Evolutionary conservation across 1,140 invertebrate genomes (phyloP).

Genomic region (Conus betulinus): DNA sequence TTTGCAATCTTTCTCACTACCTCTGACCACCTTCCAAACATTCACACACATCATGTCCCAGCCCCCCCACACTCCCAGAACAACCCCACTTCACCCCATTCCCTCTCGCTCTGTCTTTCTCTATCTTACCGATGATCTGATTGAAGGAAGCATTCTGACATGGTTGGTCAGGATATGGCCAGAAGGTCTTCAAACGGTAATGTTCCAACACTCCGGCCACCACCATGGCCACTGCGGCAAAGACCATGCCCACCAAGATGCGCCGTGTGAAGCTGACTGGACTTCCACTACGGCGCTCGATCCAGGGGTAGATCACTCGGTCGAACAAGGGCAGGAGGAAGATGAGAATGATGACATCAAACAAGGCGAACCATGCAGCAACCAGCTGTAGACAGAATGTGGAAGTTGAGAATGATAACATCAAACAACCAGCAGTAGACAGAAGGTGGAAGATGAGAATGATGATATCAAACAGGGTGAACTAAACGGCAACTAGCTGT

Average conservation of each 20-base stretch:
- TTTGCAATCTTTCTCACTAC: too few relatives aligned
- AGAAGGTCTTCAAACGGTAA: constrained; percentile 59
- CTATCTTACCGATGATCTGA: constrained; percentile 59
- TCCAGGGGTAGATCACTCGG: constrained; percentile 74
- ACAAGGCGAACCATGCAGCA: constrained; percentile 77
- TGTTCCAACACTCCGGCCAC: constrained; percentile 74
- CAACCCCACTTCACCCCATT: too few relatives aligned
- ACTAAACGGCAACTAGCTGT: too few relatives aligned
- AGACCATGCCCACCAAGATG: constrained; percentile 76
- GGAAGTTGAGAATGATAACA: too few relatives aligned
- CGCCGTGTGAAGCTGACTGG: constrained; percentile 60
- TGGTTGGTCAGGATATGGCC: constrained; percentile 39
- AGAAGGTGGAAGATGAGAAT: constrained; percentile 73
- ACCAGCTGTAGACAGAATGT: constrained; percentile 59
- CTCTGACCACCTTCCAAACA: too few relatives aligned
- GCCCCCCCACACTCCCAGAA: too few relatives aligned
- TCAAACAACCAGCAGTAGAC: too few relatives aligned
- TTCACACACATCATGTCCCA: too few relatives aligned
- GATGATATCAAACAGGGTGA: constrained; percentile 36
- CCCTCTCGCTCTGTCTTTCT: too few relatives aligned
- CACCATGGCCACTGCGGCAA: constrained; percentile 74
- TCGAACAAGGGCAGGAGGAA: constrained; percentile 77
- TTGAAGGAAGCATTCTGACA: constrained; percentile 49
- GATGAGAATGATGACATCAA: constrained; percentile 76
- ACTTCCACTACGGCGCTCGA: constrained; percentile 53